These are phyloP conservation scores for Zaprionus africanus DNA, from an alignment of 1,140 invertebrate species.

Conservation along the genomic window DNA sequence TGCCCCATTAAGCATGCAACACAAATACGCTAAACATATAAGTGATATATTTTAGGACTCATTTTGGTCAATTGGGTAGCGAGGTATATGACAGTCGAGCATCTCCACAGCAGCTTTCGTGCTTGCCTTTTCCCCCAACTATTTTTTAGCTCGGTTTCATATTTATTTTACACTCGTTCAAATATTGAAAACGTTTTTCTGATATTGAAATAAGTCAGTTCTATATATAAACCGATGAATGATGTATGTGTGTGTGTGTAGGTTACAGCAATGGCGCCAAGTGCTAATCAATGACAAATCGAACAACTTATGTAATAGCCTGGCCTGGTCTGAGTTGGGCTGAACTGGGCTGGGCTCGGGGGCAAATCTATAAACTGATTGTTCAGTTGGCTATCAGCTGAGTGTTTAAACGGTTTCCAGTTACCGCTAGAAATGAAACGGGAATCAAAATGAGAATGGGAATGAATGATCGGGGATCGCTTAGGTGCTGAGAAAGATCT, in stretches of 20 bases:
- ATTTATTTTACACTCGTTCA: not conserved
- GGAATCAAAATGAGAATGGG: not conserved
- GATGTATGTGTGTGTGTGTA: not conserved
- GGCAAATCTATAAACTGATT: slow-evolving; percentile 26
- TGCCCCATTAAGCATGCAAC: no score
- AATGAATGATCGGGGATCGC: not conserved
- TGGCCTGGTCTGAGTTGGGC: not conserved
- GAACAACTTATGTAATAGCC: slow-evolving; percentile 52
- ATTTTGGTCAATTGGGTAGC: no score
- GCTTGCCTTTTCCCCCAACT: no score
- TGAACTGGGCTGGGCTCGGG: not conserved
- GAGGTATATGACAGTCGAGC: no score
- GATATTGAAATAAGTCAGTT: not conserved
- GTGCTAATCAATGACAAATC: slow-evolving; percentile 58
- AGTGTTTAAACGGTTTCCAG: slow-evolving; percentile 16
- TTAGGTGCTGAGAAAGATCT: slow-evolving; percentile 14
- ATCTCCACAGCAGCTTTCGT: no score
- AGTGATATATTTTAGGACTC: no score
- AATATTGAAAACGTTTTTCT: slow-evolving; percentile 1
- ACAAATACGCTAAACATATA: no score
- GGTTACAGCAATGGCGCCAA: not conserved
- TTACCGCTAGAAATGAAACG: slow-evolving; percentile 1
- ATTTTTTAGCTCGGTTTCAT: not conserved
- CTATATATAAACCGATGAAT: not conserved
- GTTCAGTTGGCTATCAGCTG: slow-evolving; percentile 35